Base-by-base conservation (phyloP, 2,797 vertebrate genomes). In the Streptopelia turtur region DNA sequence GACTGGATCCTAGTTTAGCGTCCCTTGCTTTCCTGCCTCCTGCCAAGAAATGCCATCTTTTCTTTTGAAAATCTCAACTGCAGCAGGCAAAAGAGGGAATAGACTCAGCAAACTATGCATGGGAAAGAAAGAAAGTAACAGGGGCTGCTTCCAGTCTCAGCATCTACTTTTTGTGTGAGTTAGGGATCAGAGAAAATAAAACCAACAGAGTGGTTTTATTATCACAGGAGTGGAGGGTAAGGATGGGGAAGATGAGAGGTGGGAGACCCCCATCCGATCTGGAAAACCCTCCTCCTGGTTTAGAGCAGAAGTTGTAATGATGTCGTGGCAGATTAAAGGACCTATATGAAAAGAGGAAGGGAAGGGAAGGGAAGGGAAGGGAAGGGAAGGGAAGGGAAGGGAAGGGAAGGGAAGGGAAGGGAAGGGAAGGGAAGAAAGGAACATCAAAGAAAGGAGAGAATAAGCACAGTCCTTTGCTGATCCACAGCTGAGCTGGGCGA, bases 401-500 rank as follows among this genome's bases (percentile, higher is more conserved):
- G 13, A 39, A 39, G 39, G 39, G 39, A 39, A 39, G 13, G 39
- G 39, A 39, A 39, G 12, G 37, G 37, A 39, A 39, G 37, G 37
- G 37, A 39, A 39, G 12, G 37, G 37, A 12, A 39, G 12, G 37
- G 37, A 39, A 39, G 22, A 13, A 31, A 61, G 17, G 15, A 79
- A 47, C 76, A 92, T 95, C 90, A 88, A 91, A 90, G 68, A 93
- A 69, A 63, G 49, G 49, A 90, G 55, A 87, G 95, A 85, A 95
- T 86, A 91, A 95, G 95, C 91, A 27, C 64, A 35, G 14, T 81
- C 66, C 81, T 98, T 89, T 93, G 95, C 96, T 96, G 96, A 93
- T 96, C 92, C 87, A 63, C 87, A 86, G 96, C 96, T 96, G 95
- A 97, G 95, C 97, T 96, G 95, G 94, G 94, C 90, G 97, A 96